Percentiles rank a stretch among this genome's conserved stretches.
Conservation (phyloP, 1,140 invertebrate species). For the Drosophila yakuba region DNA sequence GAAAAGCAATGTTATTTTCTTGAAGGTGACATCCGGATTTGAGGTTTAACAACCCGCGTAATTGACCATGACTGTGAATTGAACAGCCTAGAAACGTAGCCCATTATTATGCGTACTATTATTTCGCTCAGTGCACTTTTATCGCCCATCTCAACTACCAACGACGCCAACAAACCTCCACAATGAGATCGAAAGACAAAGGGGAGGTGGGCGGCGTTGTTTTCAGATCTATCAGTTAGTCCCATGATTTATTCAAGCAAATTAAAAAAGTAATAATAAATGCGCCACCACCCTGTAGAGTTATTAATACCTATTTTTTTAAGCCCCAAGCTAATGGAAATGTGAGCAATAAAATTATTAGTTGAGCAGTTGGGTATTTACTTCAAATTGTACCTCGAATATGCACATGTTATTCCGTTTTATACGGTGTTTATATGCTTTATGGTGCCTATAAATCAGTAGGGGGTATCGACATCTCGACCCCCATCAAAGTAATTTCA, state of each 20-base stretch:
- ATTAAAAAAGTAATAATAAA: background rate
- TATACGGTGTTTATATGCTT: background rate
- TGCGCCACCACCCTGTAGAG: too few species aligned
- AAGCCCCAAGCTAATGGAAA: too few species aligned
- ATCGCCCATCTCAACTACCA: constrained; percentile 55
- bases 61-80: constrained; percentile 45
- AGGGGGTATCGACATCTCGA: constrained; percentile 9
- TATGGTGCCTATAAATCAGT: background rate
- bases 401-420: background rate
- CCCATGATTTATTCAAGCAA: constrained; percentile 16
- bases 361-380: too few species aligned
- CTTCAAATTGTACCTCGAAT: too few species aligned
- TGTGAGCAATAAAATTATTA: too few species aligned
- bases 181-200: constrained; percentile 14
- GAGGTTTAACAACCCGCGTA: constrained; percentile 51
- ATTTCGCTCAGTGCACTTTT: constrained; percentile 58
- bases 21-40: constrained; percentile 50
- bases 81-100: constrained; percentile 20
- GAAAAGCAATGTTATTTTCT: constrained; percentile 37
- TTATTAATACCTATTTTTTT: too few species aligned
- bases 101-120: constrained; percentile 14
- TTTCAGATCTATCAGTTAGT: background rate
- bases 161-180: constrained; percentile 32
- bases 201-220: background rate
- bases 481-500: background rate